Conservation (phyloP, 1,140 invertebrate genomes). For the Drosophila simulans region DNA sequence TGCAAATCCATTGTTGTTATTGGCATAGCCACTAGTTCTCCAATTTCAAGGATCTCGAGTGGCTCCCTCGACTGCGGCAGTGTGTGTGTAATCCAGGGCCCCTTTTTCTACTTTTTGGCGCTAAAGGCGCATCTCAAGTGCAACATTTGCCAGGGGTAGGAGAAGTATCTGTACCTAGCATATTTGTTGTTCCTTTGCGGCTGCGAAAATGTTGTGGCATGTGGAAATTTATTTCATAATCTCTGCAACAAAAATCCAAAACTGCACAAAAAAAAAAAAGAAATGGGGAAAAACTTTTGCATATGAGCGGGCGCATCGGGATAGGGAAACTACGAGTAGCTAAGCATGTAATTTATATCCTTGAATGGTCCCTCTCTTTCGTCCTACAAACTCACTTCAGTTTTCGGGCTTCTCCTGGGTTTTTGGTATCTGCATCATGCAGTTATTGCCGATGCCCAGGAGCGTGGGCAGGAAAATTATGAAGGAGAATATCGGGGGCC, state of each 20-base stretch:
- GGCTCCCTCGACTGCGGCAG: constrained; percentile 9
- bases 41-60: constrained; percentile 10
- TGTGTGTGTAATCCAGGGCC: constrained; percentile 32
- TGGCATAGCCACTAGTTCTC: constrained; percentile 41
- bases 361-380: not conserved
- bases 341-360: constrained; percentile 65
- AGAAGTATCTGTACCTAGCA: constrained; percentile 40
- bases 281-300: constrained; percentile 40
- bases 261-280: constrained; percentile 1
- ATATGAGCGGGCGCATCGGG: constrained; percentile 19
- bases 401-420: constrained; percentile 7
- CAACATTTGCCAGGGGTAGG: constrained; percentile 36
- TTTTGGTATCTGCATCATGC: constrained; percentile 44
- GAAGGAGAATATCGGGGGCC: not conserved
- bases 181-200: constrained; percentile 48
- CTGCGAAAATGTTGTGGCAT: constrained; percentile 75
- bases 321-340: constrained; percentile 35
- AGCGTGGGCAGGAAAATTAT: constrained; percentile 5
- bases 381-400: constrained; percentile 7
- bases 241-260: constrained; percentile 32
- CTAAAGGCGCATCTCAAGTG: constrained; percentile 66
- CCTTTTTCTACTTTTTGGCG: constrained; percentile 57
- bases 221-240: constrained; percentile 81
- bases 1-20: constrained; percentile 66
- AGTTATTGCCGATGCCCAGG: constrained; percentile 28